Conservation (phyloP, 2,797 vertebrate species). For the Falco biarmicus region DNA sequence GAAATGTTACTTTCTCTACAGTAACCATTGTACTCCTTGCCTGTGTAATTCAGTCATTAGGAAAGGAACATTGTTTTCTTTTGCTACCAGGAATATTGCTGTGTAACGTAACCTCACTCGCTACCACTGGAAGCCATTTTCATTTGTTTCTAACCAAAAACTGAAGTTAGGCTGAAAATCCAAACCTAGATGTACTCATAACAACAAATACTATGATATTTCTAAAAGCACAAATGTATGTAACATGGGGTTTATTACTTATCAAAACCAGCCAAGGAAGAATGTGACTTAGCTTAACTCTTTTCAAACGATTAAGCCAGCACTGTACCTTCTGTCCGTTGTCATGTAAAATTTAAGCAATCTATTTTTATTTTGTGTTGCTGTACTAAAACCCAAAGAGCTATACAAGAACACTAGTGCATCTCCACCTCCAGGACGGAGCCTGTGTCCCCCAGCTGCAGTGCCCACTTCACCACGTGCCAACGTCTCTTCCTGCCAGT, state of each 20-base stretch:
- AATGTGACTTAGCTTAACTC: neutral
- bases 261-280: neutral
- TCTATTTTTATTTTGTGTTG: neutral
- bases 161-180: neutral
- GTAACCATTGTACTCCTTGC: neutral
- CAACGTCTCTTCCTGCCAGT: neutral
- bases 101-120: neutral
- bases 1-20: neutral
- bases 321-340: neutral
- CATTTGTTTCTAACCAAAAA: neutral
- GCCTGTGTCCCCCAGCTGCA: neutral
- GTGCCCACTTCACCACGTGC: fast-evolving
- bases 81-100: neutral
- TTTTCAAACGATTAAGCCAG: neutral
- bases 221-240: neutral
- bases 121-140: neutral
- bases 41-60: neutral
- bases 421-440: too few species aligned
- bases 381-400: neutral
- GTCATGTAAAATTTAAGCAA: neutral
- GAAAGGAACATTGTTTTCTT: neutral
- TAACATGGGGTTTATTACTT: neutral
- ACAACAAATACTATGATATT: neutral
- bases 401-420: neutral
- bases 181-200: neutral